Percentiles rank a stretch among this genome's conserved stretches.
These are phyloP conservation scores for Drosophila teissieri DNA, from an alignment of 1,140 invertebrate genomes.

Conservation along the genomic window DNA sequence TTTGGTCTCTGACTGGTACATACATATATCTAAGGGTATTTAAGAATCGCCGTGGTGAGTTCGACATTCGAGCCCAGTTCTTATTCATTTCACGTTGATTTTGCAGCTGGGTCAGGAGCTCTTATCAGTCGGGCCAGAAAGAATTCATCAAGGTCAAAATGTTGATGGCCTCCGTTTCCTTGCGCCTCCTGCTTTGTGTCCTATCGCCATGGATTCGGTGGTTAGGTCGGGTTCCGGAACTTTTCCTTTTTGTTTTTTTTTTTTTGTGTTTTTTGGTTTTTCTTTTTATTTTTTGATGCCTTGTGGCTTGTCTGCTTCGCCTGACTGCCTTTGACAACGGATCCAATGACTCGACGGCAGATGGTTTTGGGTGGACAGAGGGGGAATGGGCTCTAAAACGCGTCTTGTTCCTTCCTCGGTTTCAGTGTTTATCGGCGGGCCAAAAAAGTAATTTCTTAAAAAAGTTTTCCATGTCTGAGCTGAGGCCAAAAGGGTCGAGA, in stretches of 20 bases:
- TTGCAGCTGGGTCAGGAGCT: conserved; percentile 25
- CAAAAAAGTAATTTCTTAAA: conserved; percentile 77
- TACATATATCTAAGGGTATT: conserved; percentile 6
- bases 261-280: neutral
- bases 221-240: conserved; percentile 57
- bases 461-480: conserved; percentile 49
- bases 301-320: conserved; percentile 42
- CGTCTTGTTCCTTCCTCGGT: conserved; percentile 21
- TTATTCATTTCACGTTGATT: conserved; percentile 64
- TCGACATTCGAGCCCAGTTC: conserved; percentile 7
- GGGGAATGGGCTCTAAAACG: conserved; percentile 1
- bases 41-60: conserved; percentile 12
- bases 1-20: no score
- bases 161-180: conserved; percentile 50
- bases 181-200: conserved; percentile 2
- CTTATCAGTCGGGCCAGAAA: conserved; percentile 52
- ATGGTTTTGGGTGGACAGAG: neutral
- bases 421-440: conserved; percentile 58
- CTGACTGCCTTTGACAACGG: conserved; percentile 55
- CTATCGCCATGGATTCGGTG: conserved; percentile 32
- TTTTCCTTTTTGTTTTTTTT: conserved; percentile 15
- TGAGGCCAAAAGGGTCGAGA: conserved; percentile 44
- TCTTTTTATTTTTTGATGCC: conserved; percentile 5
- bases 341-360: conserved; percentile 48
- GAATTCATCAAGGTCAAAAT: conserved; percentile 69